phyloP scores from a whole-genome alignment of 2,888 invertebrate genomes.

The Lycophotia porphyrea region DNA sequence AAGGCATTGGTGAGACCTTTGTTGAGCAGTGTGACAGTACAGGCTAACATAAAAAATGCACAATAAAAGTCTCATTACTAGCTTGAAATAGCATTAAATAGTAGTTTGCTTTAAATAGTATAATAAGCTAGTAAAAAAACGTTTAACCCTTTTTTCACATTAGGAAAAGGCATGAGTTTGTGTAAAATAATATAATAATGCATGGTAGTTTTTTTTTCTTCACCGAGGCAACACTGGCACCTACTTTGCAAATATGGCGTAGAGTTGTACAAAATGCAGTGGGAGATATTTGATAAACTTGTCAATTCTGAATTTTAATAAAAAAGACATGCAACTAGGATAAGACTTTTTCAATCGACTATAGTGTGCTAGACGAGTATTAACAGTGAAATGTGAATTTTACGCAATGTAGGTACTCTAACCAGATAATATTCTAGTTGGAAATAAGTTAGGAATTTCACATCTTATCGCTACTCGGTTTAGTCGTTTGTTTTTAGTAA shows the following conservation, averaged over 20 bases:
- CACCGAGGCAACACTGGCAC: conserved; percentile 71
- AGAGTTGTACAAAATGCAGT: conserved; percentile 87
- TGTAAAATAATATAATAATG: neutral
- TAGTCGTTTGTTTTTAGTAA: conserved; percentile 75
- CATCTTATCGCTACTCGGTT: conserved; percentile 70
- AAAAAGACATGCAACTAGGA: conserved; percentile 81
- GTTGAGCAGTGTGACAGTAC: neutral
- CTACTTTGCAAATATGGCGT: conserved; percentile 87
- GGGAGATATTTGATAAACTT: conserved; percentile 82
- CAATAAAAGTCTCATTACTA: neutral
- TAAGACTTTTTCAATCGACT: conserved; percentile 75
- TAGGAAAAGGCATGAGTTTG: neutral
- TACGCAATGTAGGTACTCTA: conserved; percentile 85
- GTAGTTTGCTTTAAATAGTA: too few relatives aligned
- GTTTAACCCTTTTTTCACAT: neutral
- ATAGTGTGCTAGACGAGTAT: conserved; percentile 75
- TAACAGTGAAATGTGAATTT: conserved; percentile 86
- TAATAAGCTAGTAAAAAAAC: neutral
- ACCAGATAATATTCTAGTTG: conserved; percentile 68
- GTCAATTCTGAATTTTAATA: conserved; percentile 83
- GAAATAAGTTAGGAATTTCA: conserved; percentile 75
- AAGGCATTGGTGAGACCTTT: neutral
- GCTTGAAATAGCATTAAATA: too few relatives aligned
- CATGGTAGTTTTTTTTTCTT: conserved; percentile 48
- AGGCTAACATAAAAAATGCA: neutral